Evolutionary conservation across 2,888 invertebrate species (phyloP), one percentile per base, ranked within the genome.

Genomic region (Drosophila antonietae): DNA sequence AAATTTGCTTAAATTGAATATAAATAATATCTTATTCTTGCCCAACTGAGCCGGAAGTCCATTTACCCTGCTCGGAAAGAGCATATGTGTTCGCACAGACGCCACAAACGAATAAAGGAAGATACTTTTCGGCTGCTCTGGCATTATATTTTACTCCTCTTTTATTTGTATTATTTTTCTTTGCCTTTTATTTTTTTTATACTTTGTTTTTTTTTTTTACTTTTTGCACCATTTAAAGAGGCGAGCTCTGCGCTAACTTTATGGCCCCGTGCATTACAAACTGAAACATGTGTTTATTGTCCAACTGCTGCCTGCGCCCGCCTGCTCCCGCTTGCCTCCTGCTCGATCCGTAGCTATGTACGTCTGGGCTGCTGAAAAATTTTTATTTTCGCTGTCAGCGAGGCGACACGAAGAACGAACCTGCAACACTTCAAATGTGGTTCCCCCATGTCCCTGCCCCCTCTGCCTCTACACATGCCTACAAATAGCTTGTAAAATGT

Each of bases 261-360:
- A 86, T 73, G 89, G 85, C 78, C 76, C 68, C 83, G 70, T 76
- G 88, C 83, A 85, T 89, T 87, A 85, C 88, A 90, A 86, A 83
- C 80, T 81, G 87, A 81, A 89, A 90, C 90, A 89, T 89, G 89
- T 89, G 89, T 89, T 89, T 89, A 89, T 89, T 89, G 88, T 89
- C 88, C 83, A 51, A 65, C 70, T 52, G 57, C 55, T 15, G 39
- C n/a, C 39, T 15, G 28, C n/a, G 53, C 15, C 37, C 23, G n/a
- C 6, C 39, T 15, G 28, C n/a, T 37, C 15, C 37, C 23, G 23
- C 6, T n/a, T 1, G 35, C 18, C 53, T 15, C 15, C n/a, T n/a
- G 52, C 37, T 53, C 15, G 20, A 14, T 37, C 35, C 33, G 33
- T 33, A 33, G 33, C 33, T 33, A 28, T 28, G 28, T 59, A 46